Evolutionary conservation across 2,888 invertebrate species (phyloP).

Genomic region (Lycophotia porphyrea): DNA sequence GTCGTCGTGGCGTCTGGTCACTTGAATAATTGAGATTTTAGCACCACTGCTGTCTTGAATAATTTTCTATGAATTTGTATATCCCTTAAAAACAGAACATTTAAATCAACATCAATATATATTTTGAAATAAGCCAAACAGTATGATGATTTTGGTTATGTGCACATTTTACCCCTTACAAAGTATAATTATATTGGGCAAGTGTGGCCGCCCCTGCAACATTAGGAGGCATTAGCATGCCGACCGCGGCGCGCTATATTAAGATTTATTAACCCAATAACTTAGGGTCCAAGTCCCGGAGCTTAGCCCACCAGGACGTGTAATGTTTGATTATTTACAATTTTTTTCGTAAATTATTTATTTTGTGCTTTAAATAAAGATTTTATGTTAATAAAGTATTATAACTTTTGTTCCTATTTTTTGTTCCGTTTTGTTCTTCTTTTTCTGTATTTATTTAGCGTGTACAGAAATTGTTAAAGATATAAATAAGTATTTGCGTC

Average conservation of each 20-base stretch:
- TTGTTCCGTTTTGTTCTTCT: background rate
- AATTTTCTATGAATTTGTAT: background rate
- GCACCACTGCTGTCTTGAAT: background rate
- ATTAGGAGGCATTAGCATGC: slow-evolving; percentile 74
- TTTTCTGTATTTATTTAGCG: background rate
- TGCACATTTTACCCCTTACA: slow-evolving; percentile 59
- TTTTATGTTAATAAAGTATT: too few species aligned
- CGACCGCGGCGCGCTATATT: slow-evolving; percentile 68
- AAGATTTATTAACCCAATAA: slow-evolving; percentile 77
- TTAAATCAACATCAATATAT: background rate
- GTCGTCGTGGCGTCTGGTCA: background rate
- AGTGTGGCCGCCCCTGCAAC: slow-evolving; percentile 68
- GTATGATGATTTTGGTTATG: slow-evolving; percentile 16
- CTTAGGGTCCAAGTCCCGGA: slow-evolving; percentile 66
- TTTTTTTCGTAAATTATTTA: slow-evolving; percentile 25
- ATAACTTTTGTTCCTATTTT: background rate
- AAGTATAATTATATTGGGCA: slow-evolving; percentile 62
- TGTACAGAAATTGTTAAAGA: background rate
- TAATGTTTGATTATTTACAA: slow-evolving; percentile 58
- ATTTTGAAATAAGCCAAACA: background rate
- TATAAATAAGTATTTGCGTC: background rate
- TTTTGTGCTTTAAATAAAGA: too few species aligned
- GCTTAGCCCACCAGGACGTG: slow-evolving; percentile 57
- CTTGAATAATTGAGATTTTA: slow-evolving; percentile 7
- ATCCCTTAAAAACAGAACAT: background rate